A percentile compares a stretch with the other conserved stretches of the same genome.
phyloP scores from a whole-genome alignment of 2,797 vertebrate genomes.

The Anguilla megastoma region DNA sequence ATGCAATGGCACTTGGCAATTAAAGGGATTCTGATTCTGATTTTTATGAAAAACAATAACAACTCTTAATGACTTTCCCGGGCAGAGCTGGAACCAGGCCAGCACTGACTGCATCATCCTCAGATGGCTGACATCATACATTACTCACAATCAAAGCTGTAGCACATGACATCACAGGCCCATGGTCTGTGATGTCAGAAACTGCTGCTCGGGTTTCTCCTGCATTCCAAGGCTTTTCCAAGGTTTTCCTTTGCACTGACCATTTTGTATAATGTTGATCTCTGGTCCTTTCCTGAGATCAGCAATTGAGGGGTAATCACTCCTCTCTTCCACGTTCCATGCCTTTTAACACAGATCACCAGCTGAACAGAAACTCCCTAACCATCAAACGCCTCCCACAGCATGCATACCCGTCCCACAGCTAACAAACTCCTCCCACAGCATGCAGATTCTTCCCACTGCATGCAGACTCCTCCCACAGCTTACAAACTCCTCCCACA shows the following conservation, averaged over 20 bases:
- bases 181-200: not conserved
- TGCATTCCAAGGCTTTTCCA: not conserved
- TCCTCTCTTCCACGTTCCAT: not conserved
- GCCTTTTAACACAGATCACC: not conserved
- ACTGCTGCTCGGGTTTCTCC: not conserved
- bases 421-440: not conserved
- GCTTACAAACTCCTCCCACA: not conserved
- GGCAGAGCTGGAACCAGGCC: not conserved
- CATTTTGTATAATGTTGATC: not conserved
- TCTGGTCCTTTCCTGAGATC: not conserved
- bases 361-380: not conserved
- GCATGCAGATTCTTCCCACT: not conserved
- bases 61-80: not conserved
- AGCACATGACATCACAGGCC: not conserved
- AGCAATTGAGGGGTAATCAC: no score
- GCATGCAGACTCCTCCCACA: no score
- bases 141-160: not conserved
- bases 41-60: not conserved
- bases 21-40: not conserved
- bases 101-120: not conserved
- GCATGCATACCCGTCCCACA: not conserved
- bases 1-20: not conserved
- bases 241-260: not conserved
- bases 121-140: not conserved
- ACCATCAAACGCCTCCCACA: no score